Conservation (phyloP, 92 coral and sea anemone genomes). For the Metridium senile region DNA sequence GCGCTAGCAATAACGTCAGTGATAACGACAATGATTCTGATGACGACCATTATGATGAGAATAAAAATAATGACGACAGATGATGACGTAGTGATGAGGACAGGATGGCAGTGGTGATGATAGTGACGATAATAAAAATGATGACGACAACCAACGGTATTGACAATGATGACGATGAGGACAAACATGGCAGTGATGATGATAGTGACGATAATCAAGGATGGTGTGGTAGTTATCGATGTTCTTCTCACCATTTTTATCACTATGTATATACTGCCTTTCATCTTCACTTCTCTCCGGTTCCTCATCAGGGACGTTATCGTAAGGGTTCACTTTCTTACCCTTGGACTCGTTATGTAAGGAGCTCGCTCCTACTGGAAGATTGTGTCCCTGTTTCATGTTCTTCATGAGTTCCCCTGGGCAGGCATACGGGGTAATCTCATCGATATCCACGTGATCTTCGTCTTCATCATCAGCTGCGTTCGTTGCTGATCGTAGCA, state of each 20-base stretch:
- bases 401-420: slow-evolving; percentile 77
- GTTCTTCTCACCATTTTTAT: slow-evolving; percentile 27
- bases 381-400: slow-evolving; percentile 53
- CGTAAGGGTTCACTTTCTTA: slow-evolving; percentile 69
- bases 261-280: slow-evolving; percentile 2
- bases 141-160: no score
- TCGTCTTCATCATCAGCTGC: slow-evolving; percentile 74
- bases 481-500: slow-evolving; percentile 22
- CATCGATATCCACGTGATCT: slow-evolving; percentile 77
- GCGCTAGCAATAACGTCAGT: no score
- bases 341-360: slow-evolving; percentile 15
- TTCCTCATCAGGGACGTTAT: slow-evolving; percentile 71
- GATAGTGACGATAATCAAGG: no score
- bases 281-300: slow-evolving; percentile 55
- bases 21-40: no score
- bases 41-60: no score
- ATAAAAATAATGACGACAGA: no score
- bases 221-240: no score
- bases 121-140: no score
- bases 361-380: slow-evolving; percentile 35
- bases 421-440: slow-evolving; percentile 85
- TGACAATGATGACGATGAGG: no score
- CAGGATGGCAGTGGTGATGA: no score
- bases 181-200: no score
- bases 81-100: no score